These are phyloP conservation scores for Scolopax mira DNA, from an alignment of 2,113 vertebrate genomes.

Conservation along the genomic window DNA sequence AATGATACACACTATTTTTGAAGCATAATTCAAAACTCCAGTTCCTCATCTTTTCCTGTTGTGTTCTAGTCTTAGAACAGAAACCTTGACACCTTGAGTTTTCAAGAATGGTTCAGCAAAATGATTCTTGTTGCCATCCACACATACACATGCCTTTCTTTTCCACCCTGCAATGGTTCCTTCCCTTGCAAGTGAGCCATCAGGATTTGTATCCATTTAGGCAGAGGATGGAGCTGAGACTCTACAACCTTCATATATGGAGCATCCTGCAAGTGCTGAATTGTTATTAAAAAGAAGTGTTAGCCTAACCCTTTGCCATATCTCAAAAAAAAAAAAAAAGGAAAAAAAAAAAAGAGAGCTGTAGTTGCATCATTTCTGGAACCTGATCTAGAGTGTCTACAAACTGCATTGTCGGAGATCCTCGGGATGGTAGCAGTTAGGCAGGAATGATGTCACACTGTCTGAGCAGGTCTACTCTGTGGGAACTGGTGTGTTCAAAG, in stretches of 20 bases:
- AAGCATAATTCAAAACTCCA: neutral
- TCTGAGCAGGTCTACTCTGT: neutral
- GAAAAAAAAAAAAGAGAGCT: neutral
- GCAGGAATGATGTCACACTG: neutral
- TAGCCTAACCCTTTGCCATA: neutral
- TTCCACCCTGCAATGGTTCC: neutral
- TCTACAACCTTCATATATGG: neutral
- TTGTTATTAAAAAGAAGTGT: neutral
- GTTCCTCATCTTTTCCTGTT: neutral
- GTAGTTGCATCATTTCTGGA: neutral
- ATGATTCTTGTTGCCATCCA: neutral
- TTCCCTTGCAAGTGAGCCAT: neutral
- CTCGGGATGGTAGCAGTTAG: neutral
- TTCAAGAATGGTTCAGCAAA: neutral
- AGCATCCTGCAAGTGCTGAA: neutral
- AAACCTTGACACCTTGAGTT: neutral
- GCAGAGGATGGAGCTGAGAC: neutral
- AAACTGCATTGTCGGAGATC: neutral
- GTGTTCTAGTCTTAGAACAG: neutral
- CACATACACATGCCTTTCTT: neutral
- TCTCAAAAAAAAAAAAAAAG: neutral
- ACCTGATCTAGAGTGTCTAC: neutral
- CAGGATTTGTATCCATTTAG: neutral
- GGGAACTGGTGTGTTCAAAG: neutral
- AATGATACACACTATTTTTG: neutral